These are phyloP conservation scores for Idaea aversata DNA, from an alignment of 2,888 invertebrate genomes.

Conservation along the genomic window DNA sequence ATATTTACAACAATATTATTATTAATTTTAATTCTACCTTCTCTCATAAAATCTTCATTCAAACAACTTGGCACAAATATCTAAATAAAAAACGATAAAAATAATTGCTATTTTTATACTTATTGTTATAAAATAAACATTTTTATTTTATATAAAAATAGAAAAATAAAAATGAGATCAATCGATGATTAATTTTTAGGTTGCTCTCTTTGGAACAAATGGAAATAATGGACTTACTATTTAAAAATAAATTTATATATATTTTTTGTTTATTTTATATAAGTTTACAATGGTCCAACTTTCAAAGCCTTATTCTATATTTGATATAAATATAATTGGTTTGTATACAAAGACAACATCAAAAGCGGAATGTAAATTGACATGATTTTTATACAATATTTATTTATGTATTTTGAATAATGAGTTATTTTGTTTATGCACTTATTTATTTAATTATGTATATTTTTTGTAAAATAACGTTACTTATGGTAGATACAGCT, in stretches of 20 bases:
- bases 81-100: slow-evolving; percentile 22
- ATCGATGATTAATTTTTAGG: slow-evolving; percentile 77
- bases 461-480: neutral
- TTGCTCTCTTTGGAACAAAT: slow-evolving; percentile 80
- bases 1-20: slow-evolving; percentile 53
- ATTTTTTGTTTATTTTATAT: slow-evolving; percentile 26
- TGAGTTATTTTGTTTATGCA: neutral
- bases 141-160: slow-evolving; percentile 56
- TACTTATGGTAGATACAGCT: slow-evolving; percentile 2
- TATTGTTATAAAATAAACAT: slow-evolving; percentile 66
- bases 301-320: slow-evolving; percentile 20
- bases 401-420: neutral
- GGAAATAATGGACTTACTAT: slow-evolving; percentile 52
- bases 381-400: slow-evolving; percentile 12
- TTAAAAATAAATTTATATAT: slow-evolving; percentile 21
- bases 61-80: slow-evolving; percentile 70
- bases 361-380: slow-evolving; percentile 71
- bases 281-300: slow-evolving; percentile 53
- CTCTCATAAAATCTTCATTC: slow-evolving; percentile 58
- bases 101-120: slow-evolving; percentile 23
- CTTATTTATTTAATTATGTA: neutral
- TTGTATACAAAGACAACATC: slow-evolving; percentile 43
- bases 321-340: slow-evolving; percentile 11
- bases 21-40: slow-evolving; percentile 52
- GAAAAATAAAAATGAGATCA: slow-evolving; percentile 78